A percentile compares a stretch with the other conserved stretches of the same genome.
These are phyloP conservation scores for Oscheius onirici DNA, from an alignment of 2,888 invertebrate genomes.

Conservation along the genomic window DNA sequence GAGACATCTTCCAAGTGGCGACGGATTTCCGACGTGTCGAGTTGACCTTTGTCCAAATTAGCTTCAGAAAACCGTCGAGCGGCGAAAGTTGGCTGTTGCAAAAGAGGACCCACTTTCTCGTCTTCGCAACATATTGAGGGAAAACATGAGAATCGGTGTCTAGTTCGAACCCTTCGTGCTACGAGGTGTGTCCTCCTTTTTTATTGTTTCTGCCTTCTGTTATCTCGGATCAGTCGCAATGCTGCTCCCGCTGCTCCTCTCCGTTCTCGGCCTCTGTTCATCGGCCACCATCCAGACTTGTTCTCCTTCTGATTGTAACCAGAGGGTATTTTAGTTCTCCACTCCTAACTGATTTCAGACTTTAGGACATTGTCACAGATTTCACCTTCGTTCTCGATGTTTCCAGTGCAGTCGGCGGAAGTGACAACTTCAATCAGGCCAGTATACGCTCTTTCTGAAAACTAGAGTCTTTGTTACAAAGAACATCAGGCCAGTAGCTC, in stretches of 20 bases:
- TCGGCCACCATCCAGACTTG: slow-evolving; percentile 1
- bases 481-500: neutral
- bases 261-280: neutral
- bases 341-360: neutral
- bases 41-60: too few species aligned
- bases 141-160: neutral
- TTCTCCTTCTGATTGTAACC: slow-evolving; percentile 23
- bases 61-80: too few species aligned
- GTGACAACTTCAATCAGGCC: slow-evolving; percentile 16
- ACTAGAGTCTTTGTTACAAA: neutral
- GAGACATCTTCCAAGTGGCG: too few species aligned
- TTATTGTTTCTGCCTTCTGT: neutral
- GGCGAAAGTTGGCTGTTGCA: too few species aligned
- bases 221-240: slow-evolving; percentile 18
- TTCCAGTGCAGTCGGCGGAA: slow-evolving; percentile 20
- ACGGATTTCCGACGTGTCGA: too few species aligned
- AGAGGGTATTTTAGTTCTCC: slow-evolving; percentile 8
- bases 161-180: neutral
- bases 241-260: slow-evolving; percentile 11
- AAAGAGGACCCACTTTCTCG: too few species aligned
- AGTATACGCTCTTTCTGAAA: neutral
- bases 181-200: neutral
- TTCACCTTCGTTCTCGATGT: slow-evolving; percentile 32
- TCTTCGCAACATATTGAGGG: too few species aligned
- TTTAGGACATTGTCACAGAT: slow-evolving; percentile 30